Conservation (phyloP, 2,888 invertebrate species). For the Phytoseiulus persimilis region DNA sequence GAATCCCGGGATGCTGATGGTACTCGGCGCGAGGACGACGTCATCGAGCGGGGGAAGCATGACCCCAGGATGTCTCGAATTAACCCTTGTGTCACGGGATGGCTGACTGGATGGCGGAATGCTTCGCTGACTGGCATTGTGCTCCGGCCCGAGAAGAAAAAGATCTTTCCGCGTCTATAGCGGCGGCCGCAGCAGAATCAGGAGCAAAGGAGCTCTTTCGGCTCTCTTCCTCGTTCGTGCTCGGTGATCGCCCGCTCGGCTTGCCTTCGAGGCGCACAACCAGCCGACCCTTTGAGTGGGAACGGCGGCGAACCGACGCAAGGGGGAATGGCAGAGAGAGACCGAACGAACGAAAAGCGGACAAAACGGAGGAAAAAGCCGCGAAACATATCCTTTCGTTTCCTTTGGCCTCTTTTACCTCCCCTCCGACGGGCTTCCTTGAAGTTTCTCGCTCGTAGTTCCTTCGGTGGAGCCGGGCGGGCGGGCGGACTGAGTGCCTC, state of each 20-base stretch:
- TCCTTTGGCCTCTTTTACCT: background rate
- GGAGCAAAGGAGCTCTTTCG: background rate
- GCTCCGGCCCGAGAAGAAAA: background rate
- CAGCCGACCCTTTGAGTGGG: background rate
- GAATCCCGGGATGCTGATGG: background rate
- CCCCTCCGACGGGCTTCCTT: background rate
- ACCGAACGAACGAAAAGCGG: too few relatives aligned
- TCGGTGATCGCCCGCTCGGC: background rate
- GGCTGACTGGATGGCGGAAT: background rate
- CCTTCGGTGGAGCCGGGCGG: background rate
- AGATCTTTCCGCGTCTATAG: background rate
- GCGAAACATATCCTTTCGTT: slow-evolving; percentile 5
- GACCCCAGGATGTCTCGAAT: background rate
- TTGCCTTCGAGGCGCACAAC: background rate
- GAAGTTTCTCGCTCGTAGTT: background rate
- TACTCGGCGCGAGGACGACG: background rate
- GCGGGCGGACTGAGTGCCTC: background rate
- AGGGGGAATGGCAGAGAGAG: background rate
- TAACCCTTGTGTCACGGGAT: background rate
- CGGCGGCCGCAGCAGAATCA: background rate
- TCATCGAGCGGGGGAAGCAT: background rate
- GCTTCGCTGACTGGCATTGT: background rate
- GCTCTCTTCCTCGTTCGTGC: background rate
- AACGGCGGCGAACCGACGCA: background rate
- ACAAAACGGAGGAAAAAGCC: background rate